Conservation (phyloP, 2,797 vertebrate genomes). For the Amphiprion clarkii region DNA sequence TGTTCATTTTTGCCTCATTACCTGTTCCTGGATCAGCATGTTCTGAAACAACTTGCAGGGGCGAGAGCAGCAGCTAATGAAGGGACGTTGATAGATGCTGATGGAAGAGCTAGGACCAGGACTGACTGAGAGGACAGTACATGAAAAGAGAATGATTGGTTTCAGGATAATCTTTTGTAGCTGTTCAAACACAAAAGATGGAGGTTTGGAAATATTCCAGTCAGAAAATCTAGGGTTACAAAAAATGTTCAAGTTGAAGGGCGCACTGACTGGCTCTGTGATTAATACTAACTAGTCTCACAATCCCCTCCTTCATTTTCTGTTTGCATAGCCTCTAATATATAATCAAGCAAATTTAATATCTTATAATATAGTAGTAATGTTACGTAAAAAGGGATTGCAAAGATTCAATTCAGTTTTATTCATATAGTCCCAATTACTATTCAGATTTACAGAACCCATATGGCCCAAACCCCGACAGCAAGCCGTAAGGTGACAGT, state of each 20-base stretch:
- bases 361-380: no score
- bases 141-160: constrained; percentile 12
- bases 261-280: neutral
- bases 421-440: no score
- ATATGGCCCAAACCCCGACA: no score
- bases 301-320: neutral
- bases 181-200: constrained; percentile 5
- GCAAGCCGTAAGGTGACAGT: no score
- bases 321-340: neutral
- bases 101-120: constrained; percentile 20
- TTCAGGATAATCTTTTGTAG: constrained; percentile 27
- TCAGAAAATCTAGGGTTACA: neutral
- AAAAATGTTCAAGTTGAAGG: neutral
- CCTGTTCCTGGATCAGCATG: constrained; percentile 57
- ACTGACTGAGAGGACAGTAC: constrained; percentile 16
- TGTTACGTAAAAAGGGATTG: no score
- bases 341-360: neutral
- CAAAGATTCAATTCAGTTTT: no score
- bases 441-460: no score
- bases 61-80: constrained; percentile 37
- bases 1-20: constrained; percentile 62
- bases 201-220: neutral
- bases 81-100: constrained; percentile 53
- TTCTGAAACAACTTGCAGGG: constrained; percentile 59
- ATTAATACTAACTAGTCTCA: neutral